Conservation (phyloP, 2,888 invertebrate species). For the Eugnorisma glareosa region DNA sequence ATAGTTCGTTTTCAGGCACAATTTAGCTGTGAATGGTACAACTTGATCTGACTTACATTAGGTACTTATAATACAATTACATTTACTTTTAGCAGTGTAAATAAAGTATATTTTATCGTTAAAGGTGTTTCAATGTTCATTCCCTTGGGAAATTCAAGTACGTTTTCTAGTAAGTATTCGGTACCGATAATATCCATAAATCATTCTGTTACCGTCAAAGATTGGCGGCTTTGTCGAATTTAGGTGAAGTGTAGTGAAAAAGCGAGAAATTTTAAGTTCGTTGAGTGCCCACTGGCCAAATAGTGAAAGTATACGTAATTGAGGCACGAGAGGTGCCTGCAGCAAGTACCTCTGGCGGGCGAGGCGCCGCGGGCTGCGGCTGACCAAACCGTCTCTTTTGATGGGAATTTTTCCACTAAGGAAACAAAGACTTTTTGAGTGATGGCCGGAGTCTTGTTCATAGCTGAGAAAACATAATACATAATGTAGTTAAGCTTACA, state of each 20-base stretch:
- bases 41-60: constrained; percentile 43
- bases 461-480: background rate
- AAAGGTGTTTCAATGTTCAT: constrained; percentile 53
- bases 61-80: constrained; percentile 32
- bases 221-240: constrained; percentile 44
- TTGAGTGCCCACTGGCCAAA: constrained; percentile 69
- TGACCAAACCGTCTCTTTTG: constrained; percentile 19
- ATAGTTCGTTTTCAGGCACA: constrained; percentile 31
- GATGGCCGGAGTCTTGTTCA: background rate
- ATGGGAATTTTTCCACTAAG: constrained; percentile 18
- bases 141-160: constrained; percentile 27
- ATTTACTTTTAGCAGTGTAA: constrained; percentile 56
- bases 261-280: constrained; percentile 64
- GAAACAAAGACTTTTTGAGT: constrained; percentile 32
- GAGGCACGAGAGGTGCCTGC: constrained; percentile 52
- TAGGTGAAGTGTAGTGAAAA: constrained; percentile 60
- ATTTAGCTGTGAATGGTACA: constrained; percentile 34
- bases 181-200: constrained; percentile 36
- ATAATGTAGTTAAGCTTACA: background rate
- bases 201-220: constrained; percentile 31
- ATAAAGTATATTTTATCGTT: constrained; percentile 59
- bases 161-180: constrained; percentile 6
- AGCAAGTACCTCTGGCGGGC: constrained; percentile 46
- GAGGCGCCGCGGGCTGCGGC: constrained; percentile 25
- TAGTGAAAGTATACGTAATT: constrained; percentile 80